phyloP scores from a whole-genome alignment of 2,888 invertebrate genomes.

The Eumacrocentrus americanus region DNA sequence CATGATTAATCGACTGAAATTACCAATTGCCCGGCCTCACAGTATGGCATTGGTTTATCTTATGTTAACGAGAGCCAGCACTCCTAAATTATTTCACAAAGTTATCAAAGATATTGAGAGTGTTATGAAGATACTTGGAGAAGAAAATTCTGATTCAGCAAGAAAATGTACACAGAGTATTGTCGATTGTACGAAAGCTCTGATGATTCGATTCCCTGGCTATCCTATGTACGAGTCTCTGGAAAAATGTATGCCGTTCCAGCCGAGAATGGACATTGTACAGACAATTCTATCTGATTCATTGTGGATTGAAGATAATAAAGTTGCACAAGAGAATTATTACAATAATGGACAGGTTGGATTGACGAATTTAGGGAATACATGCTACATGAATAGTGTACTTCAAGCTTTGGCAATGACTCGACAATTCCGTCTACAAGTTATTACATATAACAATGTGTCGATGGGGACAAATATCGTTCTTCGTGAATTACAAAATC shows the following conservation, averaged over 20 bases:
- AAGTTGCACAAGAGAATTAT: slow-evolving; percentile 36
- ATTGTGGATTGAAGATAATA: slow-evolving; percentile 59
- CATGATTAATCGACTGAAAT: slow-evolving; percentile 66
- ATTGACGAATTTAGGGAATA: slow-evolving; percentile 82
- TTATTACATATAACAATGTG: slow-evolving; percentile 59
- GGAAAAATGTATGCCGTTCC: slow-evolving; percentile 52
- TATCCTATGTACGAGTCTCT: slow-evolving; percentile 55
- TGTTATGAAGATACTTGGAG: slow-evolving; percentile 65
- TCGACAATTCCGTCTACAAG: slow-evolving; percentile 75
- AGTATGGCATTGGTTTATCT: slow-evolving; percentile 70
- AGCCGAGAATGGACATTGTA: slow-evolving; percentile 48
- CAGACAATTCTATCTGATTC: slow-evolving; percentile 53
- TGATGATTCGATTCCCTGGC: slow-evolving; percentile 65
- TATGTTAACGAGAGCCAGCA: slow-evolving; percentile 70
- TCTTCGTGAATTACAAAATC: slow-evolving; percentile 71
- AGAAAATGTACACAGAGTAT: slow-evolving; percentile 65
- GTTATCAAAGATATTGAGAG: slow-evolving; percentile 58
- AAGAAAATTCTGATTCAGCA: slow-evolving; percentile 65
- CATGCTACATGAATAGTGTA: slow-evolving; percentile 89
- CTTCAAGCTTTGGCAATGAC: slow-evolving; percentile 84
- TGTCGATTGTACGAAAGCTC: slow-evolving; percentile 66
- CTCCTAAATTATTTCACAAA: slow-evolving; percentile 68
- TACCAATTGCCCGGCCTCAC: slow-evolving; percentile 66
- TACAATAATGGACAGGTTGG: slow-evolving; percentile 69
- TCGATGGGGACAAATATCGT: slow-evolving; percentile 36